A percentile compares a stretch with the other conserved stretches of the same genome.
These are phyloP conservation scores for Tretioscincus oriximinensis DNA, from an alignment of 2,113 vertebrate species.

Conservation along the genomic window DNA sequence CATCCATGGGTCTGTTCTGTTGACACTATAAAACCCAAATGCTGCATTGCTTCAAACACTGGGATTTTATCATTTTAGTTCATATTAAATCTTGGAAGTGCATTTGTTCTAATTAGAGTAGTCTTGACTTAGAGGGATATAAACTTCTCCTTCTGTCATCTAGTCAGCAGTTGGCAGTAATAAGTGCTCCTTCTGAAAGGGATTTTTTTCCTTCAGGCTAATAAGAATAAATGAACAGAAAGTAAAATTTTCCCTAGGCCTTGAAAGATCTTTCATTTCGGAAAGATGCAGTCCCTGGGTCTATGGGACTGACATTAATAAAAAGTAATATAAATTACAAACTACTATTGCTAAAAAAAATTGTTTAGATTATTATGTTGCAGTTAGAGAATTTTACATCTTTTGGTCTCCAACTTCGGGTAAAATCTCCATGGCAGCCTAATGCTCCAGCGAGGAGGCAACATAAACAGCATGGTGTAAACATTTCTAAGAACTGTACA, in stretches of 20 bases:
- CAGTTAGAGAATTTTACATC: not conserved
- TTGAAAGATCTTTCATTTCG: not conserved
- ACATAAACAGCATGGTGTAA: too few species aligned
- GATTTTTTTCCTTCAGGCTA: not conserved
- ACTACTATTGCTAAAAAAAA: not conserved
- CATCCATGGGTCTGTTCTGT: not conserved
- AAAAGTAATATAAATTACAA: not conserved
- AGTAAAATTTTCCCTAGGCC: constrained; percentile 10
- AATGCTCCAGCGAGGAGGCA: too few species aligned
- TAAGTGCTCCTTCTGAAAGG: not conserved
- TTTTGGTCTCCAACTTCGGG: too few species aligned
- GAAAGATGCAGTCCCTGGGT: not conserved
- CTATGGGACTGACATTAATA: not conserved
- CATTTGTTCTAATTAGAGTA: constrained; percentile 13
- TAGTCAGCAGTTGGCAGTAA: not conserved
- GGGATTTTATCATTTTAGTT: constrained; percentile 1
- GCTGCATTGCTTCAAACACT: not conserved
- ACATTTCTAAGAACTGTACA: too few species aligned
- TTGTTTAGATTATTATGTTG: not conserved
- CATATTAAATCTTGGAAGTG: not conserved
- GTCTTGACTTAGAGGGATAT: constrained; percentile 11
- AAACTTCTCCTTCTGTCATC: constrained; percentile 19
- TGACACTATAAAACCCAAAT: not conserved
- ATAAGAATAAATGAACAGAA: constrained; percentile 14
- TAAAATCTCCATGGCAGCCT: too few species aligned